These are phyloP conservation scores for Nasua narica DNA, from an alignment of 2,797 vertebrate genomes.

Conservation along the genomic window DNA sequence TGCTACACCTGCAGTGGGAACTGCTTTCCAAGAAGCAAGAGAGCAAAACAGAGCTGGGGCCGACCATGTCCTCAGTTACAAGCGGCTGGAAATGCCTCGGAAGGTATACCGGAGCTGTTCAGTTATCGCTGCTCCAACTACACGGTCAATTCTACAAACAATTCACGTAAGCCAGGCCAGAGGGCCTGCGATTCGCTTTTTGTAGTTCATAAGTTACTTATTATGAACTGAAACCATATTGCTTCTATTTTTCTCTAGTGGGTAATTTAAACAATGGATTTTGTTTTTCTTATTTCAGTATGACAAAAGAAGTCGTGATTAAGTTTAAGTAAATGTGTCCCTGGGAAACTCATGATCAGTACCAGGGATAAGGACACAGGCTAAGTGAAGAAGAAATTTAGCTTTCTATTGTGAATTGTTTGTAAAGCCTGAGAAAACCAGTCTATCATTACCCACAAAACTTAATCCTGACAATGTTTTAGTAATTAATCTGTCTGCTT, in stretches of 20 bases:
- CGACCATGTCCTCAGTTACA: neutral
- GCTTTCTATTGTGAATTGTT: constrained; percentile 11
- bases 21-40: neutral
- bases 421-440: constrained; percentile 39
- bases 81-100: neutral
- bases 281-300: constrained; percentile 32
- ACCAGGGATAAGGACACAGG: neutral
- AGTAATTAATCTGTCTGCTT: constrained; percentile 22
- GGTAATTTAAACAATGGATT: constrained; percentile 18
- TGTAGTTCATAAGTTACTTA: neutral
- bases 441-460: neutral
- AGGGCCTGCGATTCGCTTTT: neutral
- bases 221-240: constrained; percentile 17
- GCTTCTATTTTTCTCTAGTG: neutral
- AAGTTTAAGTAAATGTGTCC: neutral
- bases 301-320: constrained; percentile 25
- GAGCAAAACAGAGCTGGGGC: neutral
- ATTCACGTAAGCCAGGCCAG: neutral
- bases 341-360: constrained; percentile 8
- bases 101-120: neutral
- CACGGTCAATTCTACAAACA: neutral
- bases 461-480: constrained; percentile 37
- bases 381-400: constrained; percentile 32
- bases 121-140: neutral
- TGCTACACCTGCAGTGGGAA: neutral